Percentiles rank a stretch among this genome's conserved stretches.
Conservation (phyloP, 2,797 vertebrate genomes). For the Halcyon chelicuti region DNA sequence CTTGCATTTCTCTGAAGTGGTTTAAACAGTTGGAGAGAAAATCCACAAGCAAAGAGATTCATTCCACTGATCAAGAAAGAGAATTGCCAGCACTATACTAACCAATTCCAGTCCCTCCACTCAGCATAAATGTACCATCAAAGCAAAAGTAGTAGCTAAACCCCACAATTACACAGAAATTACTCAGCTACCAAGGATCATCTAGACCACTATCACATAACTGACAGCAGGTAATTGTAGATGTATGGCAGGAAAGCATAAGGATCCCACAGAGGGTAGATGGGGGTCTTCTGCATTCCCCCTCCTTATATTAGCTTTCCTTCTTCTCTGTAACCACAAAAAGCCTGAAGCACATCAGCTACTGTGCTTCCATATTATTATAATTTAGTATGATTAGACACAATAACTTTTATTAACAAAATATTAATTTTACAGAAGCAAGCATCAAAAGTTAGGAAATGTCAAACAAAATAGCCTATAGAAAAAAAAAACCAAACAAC, state of each 20-base stretch:
- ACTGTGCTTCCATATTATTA: neutral
- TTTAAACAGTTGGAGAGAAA: neutral
- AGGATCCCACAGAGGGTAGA: neutral
- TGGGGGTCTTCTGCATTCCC: neutral
- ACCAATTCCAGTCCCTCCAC: neutral
- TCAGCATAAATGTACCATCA: neutral
- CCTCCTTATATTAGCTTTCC: neutral
- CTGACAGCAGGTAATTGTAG: neutral
- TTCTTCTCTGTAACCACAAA: neutral
- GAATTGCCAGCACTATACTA: neutral
- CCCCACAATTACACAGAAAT: neutral
- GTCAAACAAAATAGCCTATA: neutral
- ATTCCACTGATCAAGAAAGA: neutral
- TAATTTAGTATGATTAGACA: neutral
- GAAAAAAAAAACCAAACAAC: neutral
- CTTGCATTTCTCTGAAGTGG: neutral
- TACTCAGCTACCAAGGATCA: neutral
- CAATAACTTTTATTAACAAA: neutral
- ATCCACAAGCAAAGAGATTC: neutral
- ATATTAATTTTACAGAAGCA: neutral
- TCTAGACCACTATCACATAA: fast-evolving
- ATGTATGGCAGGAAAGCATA: neutral
- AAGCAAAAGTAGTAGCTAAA: neutral
- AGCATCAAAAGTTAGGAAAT: neutral
- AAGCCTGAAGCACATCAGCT: neutral